A percentile compares a stretch with the other conserved stretches of the same genome.
Evolutionary conservation across 2,797 vertebrate species (phyloP).

Genomic region (Spheniscus humboldti): DNA sequence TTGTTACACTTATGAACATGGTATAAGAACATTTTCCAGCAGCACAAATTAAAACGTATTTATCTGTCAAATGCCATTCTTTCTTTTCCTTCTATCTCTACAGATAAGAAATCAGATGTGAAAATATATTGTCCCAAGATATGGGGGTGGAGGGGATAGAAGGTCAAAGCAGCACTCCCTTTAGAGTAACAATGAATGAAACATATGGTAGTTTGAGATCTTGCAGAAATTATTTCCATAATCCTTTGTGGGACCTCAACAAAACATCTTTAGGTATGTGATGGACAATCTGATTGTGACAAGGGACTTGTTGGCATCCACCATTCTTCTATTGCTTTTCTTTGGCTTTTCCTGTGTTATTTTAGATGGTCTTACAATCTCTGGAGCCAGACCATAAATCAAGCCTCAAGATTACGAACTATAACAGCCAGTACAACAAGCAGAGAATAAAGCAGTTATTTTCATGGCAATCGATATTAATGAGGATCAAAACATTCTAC

Average conservation of each 20-base stretch:
- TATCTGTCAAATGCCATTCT: neutral
- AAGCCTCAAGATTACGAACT: neutral
- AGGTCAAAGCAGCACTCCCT: neutral
- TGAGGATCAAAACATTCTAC: neutral
- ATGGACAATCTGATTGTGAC: neutral
- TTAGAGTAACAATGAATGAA: neutral
- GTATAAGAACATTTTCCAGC: neutral
- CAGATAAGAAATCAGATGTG: neutral
- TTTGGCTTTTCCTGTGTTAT: neutral
- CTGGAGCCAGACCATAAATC: neutral
- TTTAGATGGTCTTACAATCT: neutral
- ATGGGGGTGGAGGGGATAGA: fast-evolving
- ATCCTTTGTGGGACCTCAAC: neutral
- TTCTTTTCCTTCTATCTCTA: neutral
- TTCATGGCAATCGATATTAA: neutral
- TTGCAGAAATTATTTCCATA: neutral
- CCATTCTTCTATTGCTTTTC: neutral
- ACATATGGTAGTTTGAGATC: neutral
- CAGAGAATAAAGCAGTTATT: neutral
- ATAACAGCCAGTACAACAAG: neutral
- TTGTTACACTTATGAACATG: neutral
- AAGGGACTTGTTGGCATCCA: neutral
- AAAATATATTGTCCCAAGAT: neutral
- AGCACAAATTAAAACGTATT: neutral
- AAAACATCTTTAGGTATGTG: neutral